These are phyloP conservation scores for Cyprinodon tularosa DNA, from an alignment of 2,113 vertebrate genomes.

Conservation along the genomic window DNA sequence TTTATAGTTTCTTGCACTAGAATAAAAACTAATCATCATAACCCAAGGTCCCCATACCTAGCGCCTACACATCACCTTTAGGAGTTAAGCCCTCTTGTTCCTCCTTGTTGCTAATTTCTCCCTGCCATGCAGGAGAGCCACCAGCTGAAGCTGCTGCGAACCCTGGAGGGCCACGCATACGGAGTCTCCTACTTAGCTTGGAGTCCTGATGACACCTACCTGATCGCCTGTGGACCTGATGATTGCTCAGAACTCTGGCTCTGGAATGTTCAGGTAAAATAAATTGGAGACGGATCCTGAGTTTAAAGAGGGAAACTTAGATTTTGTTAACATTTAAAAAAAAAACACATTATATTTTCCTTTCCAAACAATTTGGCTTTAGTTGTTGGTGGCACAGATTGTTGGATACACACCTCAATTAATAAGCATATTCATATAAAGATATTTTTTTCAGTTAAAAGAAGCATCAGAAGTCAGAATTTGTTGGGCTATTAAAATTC, in stretches of 20 bases:
- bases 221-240: constrained; percentile 98
- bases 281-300: background rate
- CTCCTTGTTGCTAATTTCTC: background rate
- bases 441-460: background rate
- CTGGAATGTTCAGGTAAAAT: constrained; percentile 94
- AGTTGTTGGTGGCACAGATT: background rate
- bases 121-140: constrained; percentile 86
- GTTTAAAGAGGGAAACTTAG: background rate
- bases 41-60: no score
- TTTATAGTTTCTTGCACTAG: no score
- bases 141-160: constrained; percentile 94
- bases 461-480: background rate
- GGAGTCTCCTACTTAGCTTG: constrained; percentile 98
- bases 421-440: background rate
- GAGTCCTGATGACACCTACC: constrained; percentile 97
- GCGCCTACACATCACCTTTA: no score
- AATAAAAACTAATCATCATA: no score
- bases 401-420: background rate
- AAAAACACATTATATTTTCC: background rate
- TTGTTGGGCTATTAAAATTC: background rate
- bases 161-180: constrained; percentile 95
- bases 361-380: background rate
- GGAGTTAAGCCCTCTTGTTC: background rate
- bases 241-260: constrained; percentile 99
- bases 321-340: background rate